Percentiles rank a stretch among this genome's conserved stretches.
Conservation (phyloP, 2,888 invertebrate genomes). For the Melangyna quadrimaculata region DNA sequence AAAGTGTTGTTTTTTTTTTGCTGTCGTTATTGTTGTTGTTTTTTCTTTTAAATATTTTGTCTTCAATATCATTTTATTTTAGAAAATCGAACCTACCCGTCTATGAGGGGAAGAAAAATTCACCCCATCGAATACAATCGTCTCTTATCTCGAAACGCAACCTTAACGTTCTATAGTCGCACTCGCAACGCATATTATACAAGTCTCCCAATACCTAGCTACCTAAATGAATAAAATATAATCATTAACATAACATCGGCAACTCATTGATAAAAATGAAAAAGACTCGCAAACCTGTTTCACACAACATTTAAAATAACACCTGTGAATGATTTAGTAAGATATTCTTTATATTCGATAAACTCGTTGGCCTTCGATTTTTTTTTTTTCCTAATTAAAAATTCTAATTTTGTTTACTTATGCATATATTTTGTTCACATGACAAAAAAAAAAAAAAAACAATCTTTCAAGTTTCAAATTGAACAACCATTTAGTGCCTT, state of each 20-base stretch:
- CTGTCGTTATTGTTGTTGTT: too few relatives aligned
- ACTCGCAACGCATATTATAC: background rate
- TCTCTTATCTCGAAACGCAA: too few relatives aligned
- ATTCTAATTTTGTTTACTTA: background rate
- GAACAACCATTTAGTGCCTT: conserved; percentile 6
- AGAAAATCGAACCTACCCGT: too few relatives aligned
- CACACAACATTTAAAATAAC: background rate
- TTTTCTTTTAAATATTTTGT: too few relatives aligned
- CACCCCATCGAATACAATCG: too few relatives aligned
- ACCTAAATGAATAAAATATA: background rate
- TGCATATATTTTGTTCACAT: background rate
- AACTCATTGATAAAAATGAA: conserved; percentile 18
- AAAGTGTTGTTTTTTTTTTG: too few relatives aligned
- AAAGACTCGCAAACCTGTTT: background rate
- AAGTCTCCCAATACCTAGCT: background rate
- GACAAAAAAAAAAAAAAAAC: background rate
- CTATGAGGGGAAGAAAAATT: too few relatives aligned
- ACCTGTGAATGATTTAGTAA: background rate
- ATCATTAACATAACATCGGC: conserved; percentile 1
- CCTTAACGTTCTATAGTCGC: background rate
- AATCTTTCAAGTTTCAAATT: background rate
- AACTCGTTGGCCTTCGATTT: background rate
- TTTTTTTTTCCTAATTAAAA: background rate
- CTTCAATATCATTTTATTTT: too few relatives aligned
- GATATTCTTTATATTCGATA: conserved; percentile 1